Percentiles rank a stretch among this genome's conserved stretches.
Conservation (phyloP, 2,888 invertebrate genomes). For the Hirtodrosophila cameraria region DNA sequence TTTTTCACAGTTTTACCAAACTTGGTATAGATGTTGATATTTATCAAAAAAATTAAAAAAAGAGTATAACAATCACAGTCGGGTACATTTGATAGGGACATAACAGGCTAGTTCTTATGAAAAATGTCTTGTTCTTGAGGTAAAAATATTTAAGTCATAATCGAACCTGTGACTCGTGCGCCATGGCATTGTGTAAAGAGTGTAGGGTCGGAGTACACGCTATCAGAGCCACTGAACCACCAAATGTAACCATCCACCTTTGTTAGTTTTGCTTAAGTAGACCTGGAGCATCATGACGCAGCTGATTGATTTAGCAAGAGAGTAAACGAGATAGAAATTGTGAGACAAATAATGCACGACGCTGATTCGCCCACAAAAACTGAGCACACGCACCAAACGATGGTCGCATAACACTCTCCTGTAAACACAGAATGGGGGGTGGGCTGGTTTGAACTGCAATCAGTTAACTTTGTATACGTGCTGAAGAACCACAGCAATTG, state of each 20-base stretch:
- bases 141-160: not conserved
- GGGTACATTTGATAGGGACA: not conserved
- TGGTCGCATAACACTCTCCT: not conserved
- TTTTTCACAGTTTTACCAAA: too few relatives aligned
- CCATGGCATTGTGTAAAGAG: not conserved
- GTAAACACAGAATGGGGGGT: not conserved
- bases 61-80: too few relatives aligned
- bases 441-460: constrained; percentile 12
- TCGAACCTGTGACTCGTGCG: constrained; percentile 16
- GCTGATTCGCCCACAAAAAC: constrained; percentile 60
- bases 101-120: not conserved
- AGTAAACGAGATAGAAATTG: constrained; percentile 13
- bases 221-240: constrained; percentile 45
- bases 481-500: not conserved
- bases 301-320: not conserved
- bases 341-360: constrained; percentile 28
- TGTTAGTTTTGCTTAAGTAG: not conserved
- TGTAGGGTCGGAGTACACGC: constrained; percentile 11
- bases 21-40: too few relatives aligned
- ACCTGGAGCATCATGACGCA: not conserved
- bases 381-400: constrained; percentile 16
- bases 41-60: too few relatives aligned
- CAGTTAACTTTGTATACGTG: constrained; percentile 17
- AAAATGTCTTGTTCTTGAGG: not conserved
- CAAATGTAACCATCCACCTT: constrained; percentile 63